These are phyloP conservation scores for Agrochola lota DNA, from an alignment of 2,888 invertebrate genomes.

Conservation along the genomic window DNA sequence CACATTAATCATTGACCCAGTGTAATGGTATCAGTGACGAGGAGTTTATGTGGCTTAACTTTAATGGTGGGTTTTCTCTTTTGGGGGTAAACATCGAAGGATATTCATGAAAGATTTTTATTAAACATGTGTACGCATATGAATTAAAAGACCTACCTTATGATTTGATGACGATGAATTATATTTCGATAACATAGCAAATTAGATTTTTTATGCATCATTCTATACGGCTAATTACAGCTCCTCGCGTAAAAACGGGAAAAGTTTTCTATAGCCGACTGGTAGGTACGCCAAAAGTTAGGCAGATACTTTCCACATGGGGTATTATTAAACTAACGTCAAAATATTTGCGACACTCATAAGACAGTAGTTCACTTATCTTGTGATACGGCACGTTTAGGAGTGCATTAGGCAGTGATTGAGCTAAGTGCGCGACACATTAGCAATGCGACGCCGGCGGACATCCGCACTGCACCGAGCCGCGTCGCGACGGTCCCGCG, in stretches of 20 bases:
- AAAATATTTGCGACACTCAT: slow-evolving; percentile 54
- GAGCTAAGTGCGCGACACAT: slow-evolving; percentile 86
- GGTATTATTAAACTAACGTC: slow-evolving; percentile 20
- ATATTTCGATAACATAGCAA: background rate
- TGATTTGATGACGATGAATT: background rate
- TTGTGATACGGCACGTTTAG: slow-evolving; percentile 61
- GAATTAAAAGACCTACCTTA: background rate
- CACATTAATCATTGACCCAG: slow-evolving; percentile 73
- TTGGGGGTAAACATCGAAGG: background rate
- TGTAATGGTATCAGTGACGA: slow-evolving; percentile 48
- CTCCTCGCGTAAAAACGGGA: background rate
- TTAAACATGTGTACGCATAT: background rate
- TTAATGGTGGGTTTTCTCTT: slow-evolving; percentile 1
- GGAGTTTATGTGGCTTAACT: slow-evolving; percentile 11
- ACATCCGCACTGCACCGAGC: slow-evolving; percentile 76
- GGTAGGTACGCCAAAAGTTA: background rate
- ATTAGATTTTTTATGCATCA: background rate
- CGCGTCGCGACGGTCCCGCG: slow-evolving; percentile 57
- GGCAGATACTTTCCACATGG: background rate
- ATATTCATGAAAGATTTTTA: background rate
- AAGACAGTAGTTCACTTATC: slow-evolving; percentile 50
- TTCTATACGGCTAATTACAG: background rate
- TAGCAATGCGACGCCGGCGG: slow-evolving; percentile 88
- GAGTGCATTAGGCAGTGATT: slow-evolving; percentile 76
- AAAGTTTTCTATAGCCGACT: background rate